Evolutionary conservation across 2,888 invertebrate species (phyloP).

Genomic region (Eudemis profundana): DNA sequence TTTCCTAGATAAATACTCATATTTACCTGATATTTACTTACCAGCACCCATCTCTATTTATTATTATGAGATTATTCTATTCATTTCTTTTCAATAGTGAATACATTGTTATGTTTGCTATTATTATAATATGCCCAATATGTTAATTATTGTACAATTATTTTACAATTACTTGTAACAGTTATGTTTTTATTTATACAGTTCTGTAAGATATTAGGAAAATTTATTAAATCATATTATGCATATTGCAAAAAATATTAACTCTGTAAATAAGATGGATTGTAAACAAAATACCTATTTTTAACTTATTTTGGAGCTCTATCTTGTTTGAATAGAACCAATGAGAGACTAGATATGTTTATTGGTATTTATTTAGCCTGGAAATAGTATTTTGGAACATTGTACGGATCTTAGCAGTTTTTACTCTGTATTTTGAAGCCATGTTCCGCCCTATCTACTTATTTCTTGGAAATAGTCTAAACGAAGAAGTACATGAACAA

Average conservation of each 20-base stretch:
- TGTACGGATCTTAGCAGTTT: slow-evolving; percentile 41
- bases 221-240: slow-evolving; percentile 70
- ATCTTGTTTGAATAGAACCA: slow-evolving; percentile 53
- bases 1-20: too few relatives aligned
- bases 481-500: slow-evolving; percentile 80
- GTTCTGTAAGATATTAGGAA: slow-evolving; percentile 68
- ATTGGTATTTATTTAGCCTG: slow-evolving; percentile 56
- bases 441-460: slow-evolving; percentile 67
- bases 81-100: slow-evolving; percentile 56
- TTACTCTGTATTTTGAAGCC: slow-evolving; percentile 52
- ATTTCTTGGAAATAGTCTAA: slow-evolving; percentile 61
- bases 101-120: slow-evolving; percentile 82
- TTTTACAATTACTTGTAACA: slow-evolving; percentile 68
- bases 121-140: slow-evolving; percentile 66
- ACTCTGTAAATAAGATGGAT: slow-evolving; percentile 72
- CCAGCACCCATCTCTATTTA: too few relatives aligned
- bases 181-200: slow-evolving; percentile 79
- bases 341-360: slow-evolving; percentile 47
- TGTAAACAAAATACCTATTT: slow-evolving; percentile 66
- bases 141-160: slow-evolving; percentile 74
- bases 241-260: slow-evolving; percentile 74
- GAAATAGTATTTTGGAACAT: slow-evolving; percentile 61
- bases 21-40: too few relatives aligned
- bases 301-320: slow-evolving; percentile 65
- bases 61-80: slow-evolving; percentile 76